A percentile compares a stretch with the other conserved stretches of the same genome.
phyloP scores from a whole-genome alignment of 2,888 invertebrate species.

The Lepidocyrtoides sp. region DNA sequence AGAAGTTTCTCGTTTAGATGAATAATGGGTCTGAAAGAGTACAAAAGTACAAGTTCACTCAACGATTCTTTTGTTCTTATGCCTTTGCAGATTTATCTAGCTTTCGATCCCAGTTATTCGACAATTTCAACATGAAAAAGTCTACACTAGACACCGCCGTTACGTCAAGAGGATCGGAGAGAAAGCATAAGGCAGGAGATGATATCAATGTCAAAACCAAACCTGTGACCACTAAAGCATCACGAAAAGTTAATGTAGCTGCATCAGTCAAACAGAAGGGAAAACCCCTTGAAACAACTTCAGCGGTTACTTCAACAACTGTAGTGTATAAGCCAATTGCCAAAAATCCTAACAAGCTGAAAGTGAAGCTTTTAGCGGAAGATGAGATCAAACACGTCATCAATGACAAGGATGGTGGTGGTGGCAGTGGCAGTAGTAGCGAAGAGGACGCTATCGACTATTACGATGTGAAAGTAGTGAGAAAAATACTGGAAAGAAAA shows the following conservation, averaged over 20 bases:
- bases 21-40: too few relatives aligned
- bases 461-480: slow-evolving; percentile 3
- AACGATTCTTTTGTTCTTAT: too few relatives aligned
- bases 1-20: too few relatives aligned
- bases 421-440: background rate
- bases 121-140: slow-evolving; percentile 47
- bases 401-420: background rate
- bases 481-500: slow-evolving; percentile 39
- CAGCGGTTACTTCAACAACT: background rate
- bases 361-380: background rate
- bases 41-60: too few relatives aligned
- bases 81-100: too few relatives aligned
- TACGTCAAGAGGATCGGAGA: background rate
- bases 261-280: too few relatives aligned
- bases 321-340: background rate
- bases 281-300: background rate
- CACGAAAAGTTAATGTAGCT: too few relatives aligned
- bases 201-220: background rate
- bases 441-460: background rate
- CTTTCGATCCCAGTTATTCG: too few relatives aligned
- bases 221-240: background rate
- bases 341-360: background rate
- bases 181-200: background rate
- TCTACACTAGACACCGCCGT: background rate
- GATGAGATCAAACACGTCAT: background rate